Conservation (phyloP, 2,797 vertebrate genomes). For the Enteromius argenteus region DNA sequence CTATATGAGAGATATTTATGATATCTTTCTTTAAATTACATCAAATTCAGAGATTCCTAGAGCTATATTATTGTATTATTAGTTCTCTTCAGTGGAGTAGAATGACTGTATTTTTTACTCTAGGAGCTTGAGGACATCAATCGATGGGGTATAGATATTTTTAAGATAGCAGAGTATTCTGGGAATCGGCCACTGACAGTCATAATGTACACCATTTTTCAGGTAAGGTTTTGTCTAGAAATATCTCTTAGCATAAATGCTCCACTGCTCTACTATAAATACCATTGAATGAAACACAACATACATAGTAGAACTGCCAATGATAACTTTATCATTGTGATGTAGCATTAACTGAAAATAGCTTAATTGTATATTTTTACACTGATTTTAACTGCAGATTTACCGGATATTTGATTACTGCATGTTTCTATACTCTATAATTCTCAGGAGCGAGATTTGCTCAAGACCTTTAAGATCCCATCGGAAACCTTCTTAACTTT, state of each 20-base stretch:
- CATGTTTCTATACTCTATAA: neutral
- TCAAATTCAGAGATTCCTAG: neutral
- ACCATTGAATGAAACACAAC: neutral
- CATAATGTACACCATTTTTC: constrained; percentile 90
- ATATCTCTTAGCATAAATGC: neutral
- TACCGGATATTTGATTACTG: neutral
- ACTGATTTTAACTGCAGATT: neutral
- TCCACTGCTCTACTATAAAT: neutral
- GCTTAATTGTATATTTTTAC: neutral
- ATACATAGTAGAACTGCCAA: neutral
- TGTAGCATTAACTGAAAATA: neutral
- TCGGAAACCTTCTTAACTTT: constrained; percentile 88
- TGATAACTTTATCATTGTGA: neutral
- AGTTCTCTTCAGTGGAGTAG: neutral
- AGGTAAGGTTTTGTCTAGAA: constrained; percentile 78
- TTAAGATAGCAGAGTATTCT: constrained; percentile 89
- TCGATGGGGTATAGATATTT: constrained; percentile 91
- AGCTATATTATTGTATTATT: neutral
- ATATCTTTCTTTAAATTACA: neutral
- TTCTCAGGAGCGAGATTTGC: constrained; percentile 87
- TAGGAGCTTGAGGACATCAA: constrained; percentile 91
- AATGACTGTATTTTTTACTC: constrained; percentile 28
- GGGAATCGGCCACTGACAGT: constrained; percentile 90
- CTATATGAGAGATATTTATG: neutral
- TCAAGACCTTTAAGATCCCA: constrained; percentile 92